Conservation (phyloP, 2,888 invertebrate species). For the Aphrophora alni region DNA sequence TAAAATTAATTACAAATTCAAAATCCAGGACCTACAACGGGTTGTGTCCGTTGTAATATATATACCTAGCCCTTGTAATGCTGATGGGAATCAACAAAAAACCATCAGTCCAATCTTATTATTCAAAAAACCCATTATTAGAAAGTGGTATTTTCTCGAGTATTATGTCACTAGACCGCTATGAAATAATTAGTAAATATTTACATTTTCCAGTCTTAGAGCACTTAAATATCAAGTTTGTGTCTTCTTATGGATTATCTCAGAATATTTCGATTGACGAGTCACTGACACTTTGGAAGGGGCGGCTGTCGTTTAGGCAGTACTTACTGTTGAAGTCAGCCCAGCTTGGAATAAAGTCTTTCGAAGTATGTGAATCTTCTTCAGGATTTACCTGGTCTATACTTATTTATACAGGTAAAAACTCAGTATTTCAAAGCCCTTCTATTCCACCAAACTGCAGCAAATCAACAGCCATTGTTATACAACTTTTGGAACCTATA, state of each 20-base stretch:
- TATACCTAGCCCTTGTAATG: too few relatives aligned
- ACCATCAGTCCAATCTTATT: too few relatives aligned
- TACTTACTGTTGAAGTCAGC: constrained; percentile 18
- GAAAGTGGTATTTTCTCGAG: neutral
- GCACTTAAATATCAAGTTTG: too few relatives aligned
- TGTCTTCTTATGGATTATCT: neutral
- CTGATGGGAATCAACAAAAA: too few relatives aligned
- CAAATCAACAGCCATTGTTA: constrained; percentile 15
- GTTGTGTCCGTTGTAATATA: too few relatives aligned
- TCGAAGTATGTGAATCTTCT: neutral
- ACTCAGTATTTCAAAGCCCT: too few relatives aligned
- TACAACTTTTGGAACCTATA: neutral
- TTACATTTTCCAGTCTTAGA: too few relatives aligned
- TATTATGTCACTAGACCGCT: constrained; percentile 4
- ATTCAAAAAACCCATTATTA: neutral
- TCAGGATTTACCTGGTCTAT: constrained; percentile 15
- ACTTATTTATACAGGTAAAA: constrained; percentile 21
- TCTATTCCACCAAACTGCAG: constrained; percentile 9
- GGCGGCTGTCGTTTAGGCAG: constrained; percentile 3
- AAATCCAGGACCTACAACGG: too few relatives aligned
- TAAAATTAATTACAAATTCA: too few relatives aligned
- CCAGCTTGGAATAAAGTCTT: constrained; percentile 13
- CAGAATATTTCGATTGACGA: constrained; percentile 22
- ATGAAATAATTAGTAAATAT: constrained; percentile 21
- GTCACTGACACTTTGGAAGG: constrained; percentile 20